Conservation (phyloP, 2,888 invertebrate genomes). For the Philereme vetulata region DNA sequence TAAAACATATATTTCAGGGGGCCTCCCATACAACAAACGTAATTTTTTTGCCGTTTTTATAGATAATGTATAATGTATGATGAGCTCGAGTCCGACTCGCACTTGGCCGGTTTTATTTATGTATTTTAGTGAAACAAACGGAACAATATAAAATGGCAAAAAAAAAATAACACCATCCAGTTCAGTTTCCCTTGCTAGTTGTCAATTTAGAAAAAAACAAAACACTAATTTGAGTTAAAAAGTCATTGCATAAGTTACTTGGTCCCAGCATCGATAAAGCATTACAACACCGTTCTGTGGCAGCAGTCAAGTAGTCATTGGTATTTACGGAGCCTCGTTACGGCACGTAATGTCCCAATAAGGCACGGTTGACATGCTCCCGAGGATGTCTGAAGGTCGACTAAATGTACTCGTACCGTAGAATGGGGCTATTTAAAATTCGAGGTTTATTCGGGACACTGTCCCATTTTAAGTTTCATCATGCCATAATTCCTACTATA, state of each 20-base stretch:
- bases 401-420: conserved; percentile 18
- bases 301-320: conserved; percentile 37
- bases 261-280: conserved; percentile 36
- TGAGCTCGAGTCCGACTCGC: no score
- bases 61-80: no score
- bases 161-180: no score
- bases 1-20: no score
- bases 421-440: conserved; percentile 14
- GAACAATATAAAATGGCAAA: no score
- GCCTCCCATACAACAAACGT: no score
- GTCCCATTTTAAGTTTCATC: conserved; percentile 15
- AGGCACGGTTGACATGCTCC: conserved; percentile 28
- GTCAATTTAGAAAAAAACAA: no score
- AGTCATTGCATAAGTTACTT: conserved; percentile 10
- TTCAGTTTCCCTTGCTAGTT: no score
- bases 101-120: no score
- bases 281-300: conserved; percentile 34
- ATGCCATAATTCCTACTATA: conserved; percentile 16
- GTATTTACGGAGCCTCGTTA: conserved; percentile 38
- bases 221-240: no score
- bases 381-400: conserved; percentile 35
- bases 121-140: no score
- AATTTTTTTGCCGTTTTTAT: no score
- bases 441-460: conserved; percentile 19
- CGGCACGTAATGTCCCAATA: conserved; percentile 41